Evolutionary conservation across 2,797 vertebrate species (phyloP), one percentile per base, ranked within the genome.

Genomic region (Ciconia nigra): DNA sequence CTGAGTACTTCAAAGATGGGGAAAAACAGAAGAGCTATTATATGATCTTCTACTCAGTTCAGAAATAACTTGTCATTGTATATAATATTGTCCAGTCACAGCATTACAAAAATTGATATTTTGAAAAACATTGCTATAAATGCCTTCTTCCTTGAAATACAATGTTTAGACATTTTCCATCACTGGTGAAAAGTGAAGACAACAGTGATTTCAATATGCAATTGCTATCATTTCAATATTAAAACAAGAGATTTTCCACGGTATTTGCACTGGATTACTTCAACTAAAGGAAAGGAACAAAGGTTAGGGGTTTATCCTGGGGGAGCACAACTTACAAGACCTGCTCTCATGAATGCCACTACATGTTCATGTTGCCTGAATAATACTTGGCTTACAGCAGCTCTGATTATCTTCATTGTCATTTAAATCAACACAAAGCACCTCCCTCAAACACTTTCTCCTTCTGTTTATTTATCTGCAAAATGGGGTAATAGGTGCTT

Each of bases 11-110:
- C 87, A 90, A 90, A 93, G 93, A 83, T 83, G 77, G 41, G 20
- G 83, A 83, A 87, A 94, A 96, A 11, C 83, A 96, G 90, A 80
- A 95, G 52, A 74, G 71, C 67, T 95, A 66, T 74, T 91, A 84
- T 71, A 33, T 51, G 44, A 87, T 81, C 83, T 78, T 95, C 90
- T 93, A 87, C n/a, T 91, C 16, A 7, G 62, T 83, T 97, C 84
- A 91, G 74, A 94, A 95, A 79, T 88, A 51, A 94, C 58, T 88
- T 77, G 83, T n/a, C 51, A 29, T 55, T 92, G 37, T 39, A 81
- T 13, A 62, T 21, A 92, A 83, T 26, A 46, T 2, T 77, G 78
- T 74, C 61, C 35, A 91, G 57, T 82, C 55, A 76, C 35, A 83
- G 39, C 24, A 85, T 22, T 63, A 79, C 61, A 67, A 72, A 70